Evolutionary conservation across 2,888 invertebrate species (phyloP).

Genomic region (Hyles lineata): DNA sequence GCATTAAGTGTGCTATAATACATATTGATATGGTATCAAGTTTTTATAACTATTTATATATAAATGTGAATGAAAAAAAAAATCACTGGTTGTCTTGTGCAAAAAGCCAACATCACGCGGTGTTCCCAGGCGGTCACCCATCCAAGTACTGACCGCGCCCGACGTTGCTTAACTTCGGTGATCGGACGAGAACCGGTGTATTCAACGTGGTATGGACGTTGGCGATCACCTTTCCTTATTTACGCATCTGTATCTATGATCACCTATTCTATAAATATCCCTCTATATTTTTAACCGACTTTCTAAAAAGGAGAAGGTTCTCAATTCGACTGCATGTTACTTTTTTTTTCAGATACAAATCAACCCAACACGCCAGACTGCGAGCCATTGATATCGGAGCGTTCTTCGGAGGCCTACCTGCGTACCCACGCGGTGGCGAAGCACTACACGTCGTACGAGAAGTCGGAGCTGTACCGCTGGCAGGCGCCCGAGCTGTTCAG

Average conservation of each 20-base stretch:
- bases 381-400: slow-evolving; percentile 67
- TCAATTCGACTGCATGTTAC: no score
- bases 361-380: slow-evolving; percentile 55
- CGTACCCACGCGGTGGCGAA: slow-evolving; percentile 57
- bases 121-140: slow-evolving; percentile 81
- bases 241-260: neutral
- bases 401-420: slow-evolving; percentile 67
- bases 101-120: slow-evolving; percentile 72
- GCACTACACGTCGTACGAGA: slow-evolving; percentile 55
- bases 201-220: slow-evolving; percentile 77
- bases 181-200: slow-evolving; percentile 81
- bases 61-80: no score
- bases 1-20: no score
- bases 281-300: no score
- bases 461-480: slow-evolving; percentile 67
- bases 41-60: no score
- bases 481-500: slow-evolving; percentile 77
- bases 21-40: no score
- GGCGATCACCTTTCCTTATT: slow-evolving; percentile 37
- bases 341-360: slow-evolving; percentile 58
- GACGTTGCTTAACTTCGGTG: slow-evolving; percentile 82
- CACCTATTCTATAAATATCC: neutral
- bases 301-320: no score
- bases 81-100: no score
- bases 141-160: slow-evolving; percentile 81